A percentile compares a stretch with the other conserved stretches of the same genome.
Conservation (phyloP, 2,113 vertebrate genomes). For the Tetraodon nigroviridis region DNA sequence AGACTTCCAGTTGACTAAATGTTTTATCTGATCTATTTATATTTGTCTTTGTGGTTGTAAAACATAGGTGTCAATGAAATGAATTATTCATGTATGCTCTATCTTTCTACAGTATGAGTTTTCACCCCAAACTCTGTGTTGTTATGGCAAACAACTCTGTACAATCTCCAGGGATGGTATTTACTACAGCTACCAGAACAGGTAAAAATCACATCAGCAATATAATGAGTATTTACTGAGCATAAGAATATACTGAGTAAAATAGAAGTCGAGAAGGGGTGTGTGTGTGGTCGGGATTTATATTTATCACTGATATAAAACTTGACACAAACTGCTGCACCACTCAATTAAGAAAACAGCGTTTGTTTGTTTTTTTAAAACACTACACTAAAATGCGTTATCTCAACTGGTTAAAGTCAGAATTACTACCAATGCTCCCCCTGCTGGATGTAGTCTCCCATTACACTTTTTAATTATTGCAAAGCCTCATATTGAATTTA, state of each 20-base stretch:
- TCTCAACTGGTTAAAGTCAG: neutral
- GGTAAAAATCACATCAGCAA: slow-evolving; percentile 74
- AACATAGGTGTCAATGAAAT: neutral
- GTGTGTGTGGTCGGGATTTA: no score
- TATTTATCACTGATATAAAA: neutral
- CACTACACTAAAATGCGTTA: no score
- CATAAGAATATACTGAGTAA: no score
- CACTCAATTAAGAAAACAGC: no score
- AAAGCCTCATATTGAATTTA: no score
- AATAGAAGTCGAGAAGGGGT: no score
- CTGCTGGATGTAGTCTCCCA: slow-evolving; percentile 45
- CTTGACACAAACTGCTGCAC: neutral
- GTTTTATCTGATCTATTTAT: no score
- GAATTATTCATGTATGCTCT: slow-evolving; percentile 1
- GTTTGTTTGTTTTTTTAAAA: no score
- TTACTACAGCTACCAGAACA: slow-evolving; percentile 99
- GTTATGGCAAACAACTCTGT: slow-evolving; percentile 97
- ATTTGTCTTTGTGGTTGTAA: no score
- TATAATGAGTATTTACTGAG: no score
- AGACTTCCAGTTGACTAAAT: no score
- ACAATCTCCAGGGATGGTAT: slow-evolving; percentile 96
- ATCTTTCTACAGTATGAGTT: slow-evolving; percentile 91
- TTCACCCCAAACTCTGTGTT: slow-evolving; percentile 97
- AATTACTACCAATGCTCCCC: slow-evolving; percentile 52
- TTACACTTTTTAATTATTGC: no score